phyloP scores from a whole-genome alignment of 2,113 vertebrate species.

The Opisthocomus hoazin region DNA sequence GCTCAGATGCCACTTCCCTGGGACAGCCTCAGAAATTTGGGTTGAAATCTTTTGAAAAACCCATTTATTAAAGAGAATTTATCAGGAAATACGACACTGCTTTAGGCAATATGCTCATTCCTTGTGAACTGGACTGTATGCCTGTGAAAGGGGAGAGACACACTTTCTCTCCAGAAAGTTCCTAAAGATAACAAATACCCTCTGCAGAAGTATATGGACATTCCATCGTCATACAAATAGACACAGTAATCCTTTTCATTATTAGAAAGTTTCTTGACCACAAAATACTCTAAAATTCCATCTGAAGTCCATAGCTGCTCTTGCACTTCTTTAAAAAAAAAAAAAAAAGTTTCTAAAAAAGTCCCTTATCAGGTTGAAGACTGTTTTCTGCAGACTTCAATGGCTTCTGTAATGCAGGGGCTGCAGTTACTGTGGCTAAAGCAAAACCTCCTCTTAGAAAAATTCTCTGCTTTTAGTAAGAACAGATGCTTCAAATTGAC shows the following conservation, averaged over 20 bases:
- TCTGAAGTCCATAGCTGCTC: neutral
- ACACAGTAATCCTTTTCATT: neutral
- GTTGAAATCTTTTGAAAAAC: neutral
- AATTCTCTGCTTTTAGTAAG: neutral
- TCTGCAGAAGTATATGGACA: neutral
- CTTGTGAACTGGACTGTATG: neutral
- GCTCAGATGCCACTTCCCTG: neutral
- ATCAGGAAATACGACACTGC: neutral
- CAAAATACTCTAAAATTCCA: neutral
- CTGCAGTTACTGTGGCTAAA: neutral
- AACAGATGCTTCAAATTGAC: neutral
- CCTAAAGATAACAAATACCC: neutral
- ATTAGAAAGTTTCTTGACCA: neutral
- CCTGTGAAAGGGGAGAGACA: neutral
- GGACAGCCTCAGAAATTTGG: neutral
- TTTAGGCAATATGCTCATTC: neutral
- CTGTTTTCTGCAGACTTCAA: neutral
- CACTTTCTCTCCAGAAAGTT: neutral
- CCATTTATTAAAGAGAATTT: neutral
- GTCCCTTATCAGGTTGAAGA: neutral
- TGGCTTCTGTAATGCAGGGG: neutral
- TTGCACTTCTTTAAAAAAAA: neutral
- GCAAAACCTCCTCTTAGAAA: neutral
- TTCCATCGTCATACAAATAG: neutral
- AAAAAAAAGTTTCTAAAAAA: neutral